phyloP scores from a whole-genome alignment of 2,113 vertebrate genomes.

The Epinephelus fuscoguttatus region DNA sequence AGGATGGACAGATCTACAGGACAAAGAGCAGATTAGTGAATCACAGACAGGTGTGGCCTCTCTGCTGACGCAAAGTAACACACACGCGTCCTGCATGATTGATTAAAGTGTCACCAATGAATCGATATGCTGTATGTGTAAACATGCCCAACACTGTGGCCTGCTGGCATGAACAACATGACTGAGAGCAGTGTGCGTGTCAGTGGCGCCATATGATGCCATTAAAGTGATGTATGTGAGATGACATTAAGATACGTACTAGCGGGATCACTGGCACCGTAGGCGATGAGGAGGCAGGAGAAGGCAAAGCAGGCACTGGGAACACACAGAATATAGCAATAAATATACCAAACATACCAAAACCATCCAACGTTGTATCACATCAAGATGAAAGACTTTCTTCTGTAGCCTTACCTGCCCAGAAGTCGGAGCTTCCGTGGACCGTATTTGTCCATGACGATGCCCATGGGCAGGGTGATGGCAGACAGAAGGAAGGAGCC shows the following conservation, averaged over 20 bases:
- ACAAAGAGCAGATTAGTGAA: constrained; percentile 1
- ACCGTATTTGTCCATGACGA: constrained; percentile 99
- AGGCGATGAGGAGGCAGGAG: constrained; percentile 95
- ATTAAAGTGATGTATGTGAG: not conserved
- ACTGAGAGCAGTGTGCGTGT: not conserved
- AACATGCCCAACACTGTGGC: not conserved
- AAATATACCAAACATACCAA: not conserved
- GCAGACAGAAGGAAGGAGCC: constrained; percentile 98
- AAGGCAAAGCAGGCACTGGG: constrained; percentile 93
- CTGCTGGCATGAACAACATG: not conserved
- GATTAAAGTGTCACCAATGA: constrained; percentile 11
- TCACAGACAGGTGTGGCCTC: not conserved
- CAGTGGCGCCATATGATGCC: not conserved
- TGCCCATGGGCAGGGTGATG: constrained; percentile 95
- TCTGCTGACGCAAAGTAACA: not conserved
- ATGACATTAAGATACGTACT: constrained; percentile 85
- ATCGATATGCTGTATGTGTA: not conserved
- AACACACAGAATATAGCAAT: constrained; percentile 29
- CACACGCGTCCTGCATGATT: not conserved
- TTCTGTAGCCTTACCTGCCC: constrained; percentile 89
- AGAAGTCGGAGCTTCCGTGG: constrained; percentile 94
- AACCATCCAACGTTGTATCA: not conserved
- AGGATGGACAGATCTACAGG: constrained; percentile 93
- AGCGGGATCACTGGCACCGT: constrained; percentile 92
- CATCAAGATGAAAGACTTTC: not conserved